Base-by-base conservation (phyloP, 2,797 vertebrate genomes). In the Megalops cyprinoides region DNA sequence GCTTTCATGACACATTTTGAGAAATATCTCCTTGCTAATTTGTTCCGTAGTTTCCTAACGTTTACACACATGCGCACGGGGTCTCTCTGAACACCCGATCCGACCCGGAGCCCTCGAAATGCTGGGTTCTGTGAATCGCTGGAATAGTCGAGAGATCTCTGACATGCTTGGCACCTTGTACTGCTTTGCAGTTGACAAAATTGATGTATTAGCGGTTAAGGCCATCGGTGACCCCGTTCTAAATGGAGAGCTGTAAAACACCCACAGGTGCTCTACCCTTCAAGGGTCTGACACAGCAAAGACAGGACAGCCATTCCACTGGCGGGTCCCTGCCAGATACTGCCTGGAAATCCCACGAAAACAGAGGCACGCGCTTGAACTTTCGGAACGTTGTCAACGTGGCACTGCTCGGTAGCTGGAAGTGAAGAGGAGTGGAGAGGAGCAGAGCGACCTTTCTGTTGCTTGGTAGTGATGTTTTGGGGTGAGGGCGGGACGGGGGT, bases 101-200 rank as follows among this genome's bases (percentile, higher is more conserved):
- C n/a, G n/a, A 77, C 79, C 51, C 8, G 55, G 75, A 79, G 83
- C 80, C 76, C 85, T 89, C 84, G 81, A 87, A 87, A 85, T 77
- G 65, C 74, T 77, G 79, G 79, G 82, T 77, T 79, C 78, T 84
- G 86, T 28, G 78, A 86, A 90, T 91, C 83, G 60, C 80, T 86
- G 78, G 80, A 82, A 90, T 91, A 88, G 85, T 81, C 83, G 79
- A 42, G 85, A 88, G 86, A 90, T 91, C 86, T 81, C 83, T 76
- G 80, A 82, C 87, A 84, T 86, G 87, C 82, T 86, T 87, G 85
- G 85, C 88, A 88, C 88, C 88, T 91, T 91, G 92, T 92, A 84
- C 80, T 86, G 84, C 77, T 91, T 88, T 85, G 83, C 87, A 87
- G 85, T 87, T 84, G 88, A 91, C 88, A 87, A 88, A 88, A 87